These are phyloP conservation scores for Akabosia matsudoensis DNA, from an alignment of 1,140 invertebrate genomes.

Conservation along the genomic window DNA sequence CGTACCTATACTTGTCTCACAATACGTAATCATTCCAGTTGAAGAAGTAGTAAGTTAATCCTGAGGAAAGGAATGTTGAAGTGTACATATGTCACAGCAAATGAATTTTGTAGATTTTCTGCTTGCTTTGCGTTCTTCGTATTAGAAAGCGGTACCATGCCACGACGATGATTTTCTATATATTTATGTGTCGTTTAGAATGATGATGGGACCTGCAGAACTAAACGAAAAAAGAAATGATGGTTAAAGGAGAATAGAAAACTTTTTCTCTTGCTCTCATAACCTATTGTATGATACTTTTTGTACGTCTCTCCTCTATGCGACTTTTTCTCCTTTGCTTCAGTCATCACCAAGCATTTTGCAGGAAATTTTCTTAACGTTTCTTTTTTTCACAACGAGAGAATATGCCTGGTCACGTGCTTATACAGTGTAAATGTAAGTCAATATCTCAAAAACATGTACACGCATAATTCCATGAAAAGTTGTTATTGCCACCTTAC, in stretches of 20 bases:
- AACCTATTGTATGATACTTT: not conserved
- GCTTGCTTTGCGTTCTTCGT: not conserved
- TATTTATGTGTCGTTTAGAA: not conserved
- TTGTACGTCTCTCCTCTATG: not conserved
- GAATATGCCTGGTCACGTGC: not conserved
- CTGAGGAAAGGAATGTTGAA: not conserved
- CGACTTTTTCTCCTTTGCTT: not conserved
- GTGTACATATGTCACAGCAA: no score
- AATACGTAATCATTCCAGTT: conserved; percentile 12
- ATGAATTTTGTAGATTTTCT: no score
- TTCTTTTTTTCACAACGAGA: no score
- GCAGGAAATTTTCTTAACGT: not conserved
- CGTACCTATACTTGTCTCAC: not conserved
- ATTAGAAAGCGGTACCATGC: not conserved
- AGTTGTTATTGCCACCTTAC: no score
- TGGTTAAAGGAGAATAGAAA: not conserved
- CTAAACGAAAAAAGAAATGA: not conserved
- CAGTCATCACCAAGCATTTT: conserved; percentile 1
- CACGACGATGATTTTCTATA: not conserved
- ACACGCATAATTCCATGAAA: no score
- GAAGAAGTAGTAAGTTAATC: conserved; percentile 19
- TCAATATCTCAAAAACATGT: no score
- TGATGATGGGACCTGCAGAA: not conserved
- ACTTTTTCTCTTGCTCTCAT: not conserved
- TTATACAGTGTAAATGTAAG: no score